These are phyloP conservation scores for Dicerorhinus sumatrensis DNA, from an alignment of 2,113 vertebrate genomes.

Conservation along the genomic window DNA sequence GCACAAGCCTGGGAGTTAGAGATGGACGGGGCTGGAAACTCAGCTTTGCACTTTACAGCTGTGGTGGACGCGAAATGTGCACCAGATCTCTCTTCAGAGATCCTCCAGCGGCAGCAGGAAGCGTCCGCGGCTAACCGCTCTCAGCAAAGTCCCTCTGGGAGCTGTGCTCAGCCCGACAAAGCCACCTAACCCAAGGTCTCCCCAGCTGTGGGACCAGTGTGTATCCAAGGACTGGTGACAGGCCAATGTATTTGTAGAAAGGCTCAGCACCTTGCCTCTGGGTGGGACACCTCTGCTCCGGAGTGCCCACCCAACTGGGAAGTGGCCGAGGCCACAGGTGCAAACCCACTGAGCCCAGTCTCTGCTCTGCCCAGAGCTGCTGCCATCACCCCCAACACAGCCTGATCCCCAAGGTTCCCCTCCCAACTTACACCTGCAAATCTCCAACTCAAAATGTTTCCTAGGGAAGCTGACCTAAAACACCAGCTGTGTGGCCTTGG, in stretches of 20 bases:
- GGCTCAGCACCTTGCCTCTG: not conserved
- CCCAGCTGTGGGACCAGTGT: rapidly evolving
- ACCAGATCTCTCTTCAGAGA: not conserved
- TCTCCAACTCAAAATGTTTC: not conserved
- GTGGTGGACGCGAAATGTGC: rapidly evolving
- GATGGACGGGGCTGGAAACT: not conserved
- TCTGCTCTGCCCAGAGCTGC: rapidly evolving
- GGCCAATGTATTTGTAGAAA: not conserved
- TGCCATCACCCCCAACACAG: rapidly evolving
- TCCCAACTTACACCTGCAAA: not conserved
- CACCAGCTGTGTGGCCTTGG: too few relatives aligned
- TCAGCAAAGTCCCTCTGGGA: not conserved
- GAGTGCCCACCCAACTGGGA: rapidly evolving
- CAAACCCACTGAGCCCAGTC: not conserved
- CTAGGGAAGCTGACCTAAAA: not conserved
- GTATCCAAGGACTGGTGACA: rapidly evolving
- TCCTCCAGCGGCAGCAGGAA: not conserved
- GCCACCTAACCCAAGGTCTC: not conserved
- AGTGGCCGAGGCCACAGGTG: not conserved
- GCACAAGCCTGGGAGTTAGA: not conserved
- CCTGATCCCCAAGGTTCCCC: not conserved
- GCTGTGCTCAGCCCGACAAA: not conserved
- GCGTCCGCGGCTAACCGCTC: rapidly evolving
- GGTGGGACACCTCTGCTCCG: not conserved
- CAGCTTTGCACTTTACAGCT: not conserved